These are phyloP conservation scores for Periplaneta americana DNA, from an alignment of 1,140 invertebrate species.

Conservation along the genomic window DNA sequence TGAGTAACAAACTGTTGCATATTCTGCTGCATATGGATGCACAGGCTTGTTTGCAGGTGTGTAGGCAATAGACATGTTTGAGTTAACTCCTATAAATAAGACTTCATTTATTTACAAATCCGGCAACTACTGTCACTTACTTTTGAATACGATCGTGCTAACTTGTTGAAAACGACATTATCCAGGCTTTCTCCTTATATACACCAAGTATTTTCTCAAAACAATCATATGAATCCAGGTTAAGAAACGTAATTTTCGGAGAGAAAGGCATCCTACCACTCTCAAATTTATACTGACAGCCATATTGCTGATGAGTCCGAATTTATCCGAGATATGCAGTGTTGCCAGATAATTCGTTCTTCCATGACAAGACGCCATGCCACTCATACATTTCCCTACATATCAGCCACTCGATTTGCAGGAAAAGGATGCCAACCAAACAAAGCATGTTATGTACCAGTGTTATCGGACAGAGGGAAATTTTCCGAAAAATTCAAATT, in stretches of 20 bases:
- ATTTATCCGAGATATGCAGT: conserved; percentile 49
- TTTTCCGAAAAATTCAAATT: too few species aligned
- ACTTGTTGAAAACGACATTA: conserved; percentile 10
- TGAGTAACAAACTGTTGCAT: too few species aligned
- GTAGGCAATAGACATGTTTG: not conserved
- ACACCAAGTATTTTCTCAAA: not conserved
- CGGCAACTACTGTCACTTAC: not conserved
- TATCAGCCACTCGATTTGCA: too few species aligned
- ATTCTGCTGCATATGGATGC: too few species aligned
- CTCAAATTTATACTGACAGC: conserved; percentile 87
- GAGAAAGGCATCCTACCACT: conserved; percentile 72
- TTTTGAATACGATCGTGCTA: not conserved
- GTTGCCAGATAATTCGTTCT: not conserved
- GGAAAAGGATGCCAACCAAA: too few species aligned
- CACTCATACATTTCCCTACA: not conserved
- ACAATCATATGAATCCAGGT: conserved; percentile 23
- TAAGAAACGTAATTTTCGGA: conserved; percentile 47
- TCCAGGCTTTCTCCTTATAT: conserved; percentile 6
- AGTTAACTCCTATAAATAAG: not conserved
- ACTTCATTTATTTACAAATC: not conserved
- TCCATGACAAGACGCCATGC: not conserved
- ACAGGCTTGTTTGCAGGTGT: too few species aligned
- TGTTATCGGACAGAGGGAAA: too few species aligned
- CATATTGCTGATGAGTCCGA: conserved; percentile 72
- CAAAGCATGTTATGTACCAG: too few species aligned